Conservation (phyloP, 2,113 vertebrate species). For the Phalacrocorax pelagicus region DNA sequence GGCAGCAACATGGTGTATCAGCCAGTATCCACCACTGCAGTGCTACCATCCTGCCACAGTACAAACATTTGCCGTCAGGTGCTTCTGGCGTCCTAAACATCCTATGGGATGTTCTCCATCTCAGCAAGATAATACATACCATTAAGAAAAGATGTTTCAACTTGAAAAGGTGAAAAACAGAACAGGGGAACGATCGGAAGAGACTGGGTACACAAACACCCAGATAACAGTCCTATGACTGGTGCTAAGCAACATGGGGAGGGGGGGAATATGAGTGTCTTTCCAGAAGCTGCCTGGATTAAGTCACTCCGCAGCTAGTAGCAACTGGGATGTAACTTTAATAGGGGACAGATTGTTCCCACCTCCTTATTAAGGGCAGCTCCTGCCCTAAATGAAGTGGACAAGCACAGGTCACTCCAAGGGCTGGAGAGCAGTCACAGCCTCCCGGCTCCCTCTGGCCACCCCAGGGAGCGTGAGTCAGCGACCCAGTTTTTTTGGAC, state of each 20-base stretch:
- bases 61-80: background rate
- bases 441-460: rapidly evolving
- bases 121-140: background rate
- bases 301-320: background rate
- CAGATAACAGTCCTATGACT: background rate
- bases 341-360: background rate
- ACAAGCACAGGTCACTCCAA: background rate
- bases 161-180: background rate
- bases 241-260: rapidly evolving
- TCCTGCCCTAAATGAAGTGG: background rate
- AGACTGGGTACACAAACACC: background rate
- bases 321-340: background rate
- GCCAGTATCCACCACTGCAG: background rate
- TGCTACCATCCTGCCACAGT: background rate
- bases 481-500: background rate
- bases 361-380: background rate
- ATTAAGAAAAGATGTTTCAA: background rate
- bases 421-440: background rate
- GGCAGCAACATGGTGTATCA: background rate
- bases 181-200: background rate
- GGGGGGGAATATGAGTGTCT: background rate
- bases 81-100: background rate
- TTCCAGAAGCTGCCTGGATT: background rate
- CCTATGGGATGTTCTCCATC: background rate
- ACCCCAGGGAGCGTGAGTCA: background rate